These are phyloP conservation scores for Thymelicus acteon DNA, from an alignment of 2,888 invertebrate species.

Conservation along the genomic window DNA sequence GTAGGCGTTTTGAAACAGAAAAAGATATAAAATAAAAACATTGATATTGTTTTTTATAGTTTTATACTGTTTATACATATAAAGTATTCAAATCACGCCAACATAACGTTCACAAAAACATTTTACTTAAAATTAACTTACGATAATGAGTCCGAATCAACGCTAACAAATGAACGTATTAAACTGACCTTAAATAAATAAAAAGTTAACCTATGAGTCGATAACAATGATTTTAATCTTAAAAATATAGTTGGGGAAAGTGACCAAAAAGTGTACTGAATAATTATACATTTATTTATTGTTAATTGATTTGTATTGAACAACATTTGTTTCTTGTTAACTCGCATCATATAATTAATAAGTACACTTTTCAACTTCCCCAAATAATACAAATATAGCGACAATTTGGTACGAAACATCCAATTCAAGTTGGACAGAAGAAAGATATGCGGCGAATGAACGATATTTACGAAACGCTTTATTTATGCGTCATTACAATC, in stretches of 20 bases:
- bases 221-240: conserved; percentile 40
- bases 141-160: conserved; percentile 42
- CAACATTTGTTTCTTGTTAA: too few species aligned
- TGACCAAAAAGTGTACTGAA: conserved; percentile 29
- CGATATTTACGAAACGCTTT: not conserved
- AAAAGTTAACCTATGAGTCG: conserved; percentile 44
- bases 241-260: conserved; percentile 15
- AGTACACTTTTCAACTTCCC: conserved; percentile 23
- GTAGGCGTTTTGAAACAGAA: too few species aligned
- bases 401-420: conserved; percentile 76
- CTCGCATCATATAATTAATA: not conserved
- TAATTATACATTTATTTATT: conserved; percentile 37
- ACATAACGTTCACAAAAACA: conserved; percentile 19
- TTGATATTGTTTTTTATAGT: too few species aligned
- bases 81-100: conserved; percentile 16
- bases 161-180: conserved; percentile 39
- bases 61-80: too few species aligned
- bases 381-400: conserved; percentile 45
- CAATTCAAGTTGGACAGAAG: conserved; percentile 68
- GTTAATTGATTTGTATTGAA: not conserved
- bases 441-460: conserved; percentile 29
- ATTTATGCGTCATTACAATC: too few species aligned
- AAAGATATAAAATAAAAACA: too few species aligned
- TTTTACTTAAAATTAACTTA: conserved; percentile 35
- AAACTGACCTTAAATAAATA: conserved; percentile 31